phyloP scores from a whole-genome alignment of 2,113 vertebrate species.

The Corythaeola cristata region DNA sequence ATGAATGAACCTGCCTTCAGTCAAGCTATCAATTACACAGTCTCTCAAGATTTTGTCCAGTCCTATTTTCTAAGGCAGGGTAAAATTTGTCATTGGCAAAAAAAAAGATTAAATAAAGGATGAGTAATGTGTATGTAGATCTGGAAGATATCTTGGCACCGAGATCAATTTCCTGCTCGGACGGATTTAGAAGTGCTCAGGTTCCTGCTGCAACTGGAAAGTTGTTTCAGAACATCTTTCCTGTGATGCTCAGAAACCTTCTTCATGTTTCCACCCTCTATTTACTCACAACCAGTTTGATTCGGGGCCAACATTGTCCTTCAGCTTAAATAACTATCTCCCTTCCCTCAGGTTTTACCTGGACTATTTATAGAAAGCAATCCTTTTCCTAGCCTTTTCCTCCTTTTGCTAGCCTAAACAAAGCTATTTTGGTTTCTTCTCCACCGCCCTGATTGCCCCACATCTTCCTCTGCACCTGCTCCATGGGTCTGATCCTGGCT shows the following conservation, averaged over 20 bases:
- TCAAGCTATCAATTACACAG: background rate
- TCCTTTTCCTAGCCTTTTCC: slow-evolving; percentile 26
- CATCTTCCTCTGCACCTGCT: slow-evolving; percentile 23
- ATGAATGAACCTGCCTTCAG: background rate
- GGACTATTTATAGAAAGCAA: slow-evolving; percentile 31
- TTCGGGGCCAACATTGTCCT: slow-evolving; percentile 60
- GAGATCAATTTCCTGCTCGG: slow-evolving; percentile 36
- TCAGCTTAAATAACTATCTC: slow-evolving; percentile 44
- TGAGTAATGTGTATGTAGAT: slow-evolving; percentile 41
- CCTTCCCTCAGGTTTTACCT: slow-evolving; percentile 13
- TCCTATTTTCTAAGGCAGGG: background rate
- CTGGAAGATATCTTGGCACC: slow-evolving; percentile 12
- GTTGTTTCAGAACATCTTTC: slow-evolving; percentile 65
- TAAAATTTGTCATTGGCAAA: background rate
- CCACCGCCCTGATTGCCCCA: background rate
- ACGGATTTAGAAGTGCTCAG: slow-evolving; percentile 34
- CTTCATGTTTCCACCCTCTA: slow-evolving; percentile 16
- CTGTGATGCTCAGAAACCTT: slow-evolving; percentile 61
- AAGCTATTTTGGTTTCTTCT: slow-evolving; percentile 7
- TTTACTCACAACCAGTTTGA: slow-evolving; percentile 64
- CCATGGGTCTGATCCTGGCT: background rate
- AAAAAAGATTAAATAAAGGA: background rate
- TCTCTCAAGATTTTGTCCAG: background rate
- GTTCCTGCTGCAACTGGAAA: slow-evolving; percentile 53
- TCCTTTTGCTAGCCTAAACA: slow-evolving; percentile 36